Conservation (phyloP, 2,888 invertebrate genomes). For the Pharmacophagus antenor region DNA sequence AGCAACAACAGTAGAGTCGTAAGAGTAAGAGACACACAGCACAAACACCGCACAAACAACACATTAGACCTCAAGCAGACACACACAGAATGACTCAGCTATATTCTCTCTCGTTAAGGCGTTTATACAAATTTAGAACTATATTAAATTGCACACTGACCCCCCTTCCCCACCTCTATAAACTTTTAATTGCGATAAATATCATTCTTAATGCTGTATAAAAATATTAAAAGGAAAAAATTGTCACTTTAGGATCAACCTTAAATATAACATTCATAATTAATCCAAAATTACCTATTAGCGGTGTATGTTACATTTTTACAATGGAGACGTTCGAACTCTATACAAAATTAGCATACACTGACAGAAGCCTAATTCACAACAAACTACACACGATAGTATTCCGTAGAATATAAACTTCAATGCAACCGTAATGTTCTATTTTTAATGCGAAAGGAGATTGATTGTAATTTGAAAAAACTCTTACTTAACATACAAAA, state of each 20-base stretch:
- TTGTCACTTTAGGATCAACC: conserved; percentile 73
- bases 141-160: conserved; percentile 78
- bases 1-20: conserved; percentile 49
- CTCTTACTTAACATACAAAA: conserved; percentile 76
- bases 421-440: conserved; percentile 70
- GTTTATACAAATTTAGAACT: conserved; percentile 75
- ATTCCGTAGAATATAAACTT: conserved; percentile 60
- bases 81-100: conserved; percentile 71
- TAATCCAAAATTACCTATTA: conserved; percentile 65
- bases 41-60: conserved; percentile 53
- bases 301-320: conserved; percentile 80
- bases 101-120: conserved; percentile 80
- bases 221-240: conserved; percentile 80
- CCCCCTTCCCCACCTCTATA: conserved; percentile 79
- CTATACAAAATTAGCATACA: conserved; percentile 73
- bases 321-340: conserved; percentile 74
- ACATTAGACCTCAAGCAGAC: conserved; percentile 64
- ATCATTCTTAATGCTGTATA: conserved; percentile 77
- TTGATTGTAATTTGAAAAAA: conserved; percentile 72
- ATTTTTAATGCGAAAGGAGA: conserved; percentile 75
- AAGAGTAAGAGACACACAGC: conserved; percentile 38
- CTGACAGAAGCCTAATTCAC: conserved; percentile 76
- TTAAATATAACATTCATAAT: conserved; percentile 71
- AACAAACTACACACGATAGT: conserved; percentile 77
- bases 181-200: conserved; percentile 80